Conservation (phyloP, 2,797 vertebrate species). For the Etheostoma nigrum region DNA sequence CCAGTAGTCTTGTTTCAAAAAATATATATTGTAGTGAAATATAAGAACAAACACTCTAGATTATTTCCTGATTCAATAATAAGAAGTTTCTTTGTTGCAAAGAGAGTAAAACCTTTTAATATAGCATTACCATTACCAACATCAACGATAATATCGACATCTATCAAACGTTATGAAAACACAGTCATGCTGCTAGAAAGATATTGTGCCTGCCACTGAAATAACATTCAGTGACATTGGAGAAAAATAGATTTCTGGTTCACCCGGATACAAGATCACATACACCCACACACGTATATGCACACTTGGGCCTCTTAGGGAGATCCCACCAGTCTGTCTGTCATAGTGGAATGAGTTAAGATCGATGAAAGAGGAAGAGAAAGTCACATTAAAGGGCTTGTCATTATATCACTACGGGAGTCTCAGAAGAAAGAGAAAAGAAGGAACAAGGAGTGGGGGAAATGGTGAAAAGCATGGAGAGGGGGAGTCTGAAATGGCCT, state of each 20-base stretch:
- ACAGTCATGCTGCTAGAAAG: conserved; percentile 29
- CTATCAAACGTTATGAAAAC: conserved; percentile 39
- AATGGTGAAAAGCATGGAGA: conserved; percentile 25
- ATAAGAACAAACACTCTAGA: conserved; percentile 1
- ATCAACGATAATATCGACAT: conserved; percentile 32
- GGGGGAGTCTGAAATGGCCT: conserved; percentile 45
- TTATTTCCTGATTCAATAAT: conserved; percentile 40
- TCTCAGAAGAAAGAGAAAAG: conserved; percentile 31
- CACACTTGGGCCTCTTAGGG: conserved; percentile 39
- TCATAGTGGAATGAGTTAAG: conserved; percentile 52
- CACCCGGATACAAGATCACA: conserved; percentile 31
- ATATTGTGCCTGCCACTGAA: conserved; percentile 36
- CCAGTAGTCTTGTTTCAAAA: too few species aligned
- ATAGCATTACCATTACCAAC: conserved; percentile 36
- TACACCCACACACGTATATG: conserved; percentile 36
- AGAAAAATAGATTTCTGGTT: conserved; percentile 51
- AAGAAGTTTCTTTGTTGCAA: conserved; percentile 11
- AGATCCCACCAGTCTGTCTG: conserved; percentile 50
- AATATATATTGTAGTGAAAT: neutral
- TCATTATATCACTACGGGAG: conserved; percentile 46
- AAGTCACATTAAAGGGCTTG: conserved; percentile 47
- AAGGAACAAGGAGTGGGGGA: conserved; percentile 20
- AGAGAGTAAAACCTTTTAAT: conserved; percentile 42
- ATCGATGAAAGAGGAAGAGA: conserved; percentile 63
- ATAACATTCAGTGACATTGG: conserved; percentile 10